A percentile compares a stretch with the other conserved stretches of the same genome.
phyloP scores from a whole-genome alignment of 2,797 vertebrate species.

The Etheostoma perlongum region DNA sequence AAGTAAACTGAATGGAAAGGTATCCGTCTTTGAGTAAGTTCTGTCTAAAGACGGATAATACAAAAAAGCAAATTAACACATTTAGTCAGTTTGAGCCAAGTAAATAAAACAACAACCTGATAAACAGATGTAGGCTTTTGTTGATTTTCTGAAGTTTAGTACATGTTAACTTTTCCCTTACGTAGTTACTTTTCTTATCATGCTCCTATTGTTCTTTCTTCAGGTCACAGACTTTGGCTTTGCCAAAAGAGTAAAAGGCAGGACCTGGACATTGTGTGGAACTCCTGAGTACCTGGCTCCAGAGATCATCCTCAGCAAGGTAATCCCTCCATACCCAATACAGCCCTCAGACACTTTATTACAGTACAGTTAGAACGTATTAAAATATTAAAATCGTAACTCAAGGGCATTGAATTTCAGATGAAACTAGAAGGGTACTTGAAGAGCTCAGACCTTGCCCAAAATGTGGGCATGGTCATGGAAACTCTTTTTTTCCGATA shows the following conservation, averaged over 20 bases:
- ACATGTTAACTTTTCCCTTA: neutral
- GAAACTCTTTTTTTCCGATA: no score
- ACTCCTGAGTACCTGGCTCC: constrained; percentile 99
- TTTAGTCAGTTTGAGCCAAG: neutral
- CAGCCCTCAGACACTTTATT: neutral
- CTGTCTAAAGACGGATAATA: neutral
- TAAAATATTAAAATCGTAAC: neutral
- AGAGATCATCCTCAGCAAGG: constrained; percentile 99
- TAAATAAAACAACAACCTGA: neutral
- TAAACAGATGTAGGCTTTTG: neutral
- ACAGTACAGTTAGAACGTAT: neutral
- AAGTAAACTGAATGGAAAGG: neutral
- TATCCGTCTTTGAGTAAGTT: neutral
- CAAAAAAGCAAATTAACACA: neutral
- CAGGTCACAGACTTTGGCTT: constrained; percentile 99
- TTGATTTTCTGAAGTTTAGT: neutral
- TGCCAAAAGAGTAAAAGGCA: constrained; percentile 99
- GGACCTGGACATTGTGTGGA: constrained; percentile 99
- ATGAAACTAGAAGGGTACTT: neutral
- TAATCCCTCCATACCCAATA: constrained; percentile 57
- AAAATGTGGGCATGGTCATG: no score
- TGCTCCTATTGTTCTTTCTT: constrained; percentile 22
- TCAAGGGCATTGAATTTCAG: neutral
- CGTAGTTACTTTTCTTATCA: neutral
- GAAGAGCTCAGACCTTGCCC: no score